phyloP scores from a whole-genome alignment of 2,113 vertebrate species.

The Accipiter cooperii region DNA sequence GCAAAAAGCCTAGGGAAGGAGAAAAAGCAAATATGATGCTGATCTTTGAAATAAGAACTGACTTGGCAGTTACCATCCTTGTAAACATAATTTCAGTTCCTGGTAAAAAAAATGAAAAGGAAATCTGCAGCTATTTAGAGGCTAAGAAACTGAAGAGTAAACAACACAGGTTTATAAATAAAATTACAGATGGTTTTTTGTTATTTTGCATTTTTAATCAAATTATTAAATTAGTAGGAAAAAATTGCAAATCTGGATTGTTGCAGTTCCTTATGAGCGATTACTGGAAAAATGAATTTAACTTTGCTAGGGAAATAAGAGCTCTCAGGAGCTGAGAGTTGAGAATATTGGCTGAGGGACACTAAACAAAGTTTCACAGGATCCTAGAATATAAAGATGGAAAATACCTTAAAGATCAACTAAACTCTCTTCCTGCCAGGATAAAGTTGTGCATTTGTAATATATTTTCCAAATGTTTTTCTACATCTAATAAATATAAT shows the following conservation, averaged over 20 bases:
- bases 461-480: neutral
- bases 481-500: neutral
- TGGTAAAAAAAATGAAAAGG: neutral
- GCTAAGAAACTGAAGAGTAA: neutral
- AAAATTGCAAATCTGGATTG: neutral
- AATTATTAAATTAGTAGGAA: neutral
- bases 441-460: neutral
- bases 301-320: neutral
- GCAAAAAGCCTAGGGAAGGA: neutral
- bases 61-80: neutral
- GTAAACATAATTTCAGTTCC: neutral
- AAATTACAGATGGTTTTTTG: neutral
- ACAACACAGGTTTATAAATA: neutral
- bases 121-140: neutral
- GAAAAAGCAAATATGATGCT: neutral
- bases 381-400: neutral
- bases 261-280: neutral
- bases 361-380: neutral
- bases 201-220: neutral
- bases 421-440: neutral
- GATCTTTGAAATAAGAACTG: neutral
- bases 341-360: neutral
- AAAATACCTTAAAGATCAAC: neutral
- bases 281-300: conserved; percentile 6
- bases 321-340: neutral